A percentile compares a stretch with the other conserved stretches of the same genome.
Evolutionary conservation across 2,888 invertebrate genomes (phyloP).

Genomic region (Pyrocoelia pectoralis): DNA sequence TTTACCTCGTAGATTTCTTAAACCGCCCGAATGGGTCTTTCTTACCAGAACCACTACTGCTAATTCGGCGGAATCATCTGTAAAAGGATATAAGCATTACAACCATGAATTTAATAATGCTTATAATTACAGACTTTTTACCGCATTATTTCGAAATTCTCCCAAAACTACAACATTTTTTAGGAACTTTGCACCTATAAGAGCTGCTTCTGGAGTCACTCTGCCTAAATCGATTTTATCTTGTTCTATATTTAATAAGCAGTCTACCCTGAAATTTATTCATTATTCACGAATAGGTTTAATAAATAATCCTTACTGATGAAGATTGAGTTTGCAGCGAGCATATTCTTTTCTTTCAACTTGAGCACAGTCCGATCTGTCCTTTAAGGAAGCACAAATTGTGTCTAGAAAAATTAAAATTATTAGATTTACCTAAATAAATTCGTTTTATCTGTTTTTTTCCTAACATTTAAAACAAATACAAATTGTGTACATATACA

Average conservation of each 20-base stretch:
- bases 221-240: slow-evolving; percentile 67
- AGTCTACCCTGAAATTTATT: slow-evolving; percentile 63
- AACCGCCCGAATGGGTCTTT: slow-evolving; percentile 58
- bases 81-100: slow-evolving; percentile 8
- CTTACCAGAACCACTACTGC: slow-evolving; percentile 69
- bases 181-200: slow-evolving; percentile 62
- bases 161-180: slow-evolving; percentile 61
- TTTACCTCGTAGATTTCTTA: slow-evolving; percentile 62
- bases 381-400: no score
- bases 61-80: slow-evolving; percentile 57
- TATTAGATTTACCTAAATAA: no score
- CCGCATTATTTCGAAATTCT: slow-evolving; percentile 49
- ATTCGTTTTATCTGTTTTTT: no score
- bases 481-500: no score
- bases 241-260: slow-evolving; percentile 64
- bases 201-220: slow-evolving; percentile 69
- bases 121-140: not conserved
- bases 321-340: no score
- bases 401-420: no score
- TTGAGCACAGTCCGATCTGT: no score
- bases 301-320: no score
- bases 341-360: no score
- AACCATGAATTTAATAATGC: not conserved
- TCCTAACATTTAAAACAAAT: no score
- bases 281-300: no score